Conservation (phyloP, 2,113 vertebrate species). For the Micromys minutus region DNA sequence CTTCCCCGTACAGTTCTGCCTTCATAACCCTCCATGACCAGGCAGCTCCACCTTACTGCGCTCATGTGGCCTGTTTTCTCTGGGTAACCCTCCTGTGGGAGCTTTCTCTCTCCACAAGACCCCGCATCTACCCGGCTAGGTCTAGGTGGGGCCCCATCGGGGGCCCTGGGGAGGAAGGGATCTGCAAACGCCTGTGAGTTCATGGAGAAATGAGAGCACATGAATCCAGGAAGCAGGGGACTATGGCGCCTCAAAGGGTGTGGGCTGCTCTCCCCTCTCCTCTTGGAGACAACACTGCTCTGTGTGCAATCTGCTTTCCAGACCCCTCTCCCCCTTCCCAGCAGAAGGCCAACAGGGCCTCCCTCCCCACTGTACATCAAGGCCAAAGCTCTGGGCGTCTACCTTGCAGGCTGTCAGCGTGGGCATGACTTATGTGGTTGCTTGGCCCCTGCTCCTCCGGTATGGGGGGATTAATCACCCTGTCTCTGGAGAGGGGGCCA, state of each 20-base stretch:
- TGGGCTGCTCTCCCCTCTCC: no score
- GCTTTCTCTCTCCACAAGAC: neutral
- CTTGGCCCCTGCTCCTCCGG: neutral
- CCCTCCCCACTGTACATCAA: neutral
- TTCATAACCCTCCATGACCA: neutral
- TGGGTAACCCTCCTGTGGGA: neutral
- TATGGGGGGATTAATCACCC: neutral
- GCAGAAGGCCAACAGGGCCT: neutral
- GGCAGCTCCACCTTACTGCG: neutral
- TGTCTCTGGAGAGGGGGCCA: neutral
- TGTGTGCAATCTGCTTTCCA: neutral
- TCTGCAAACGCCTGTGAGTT: accelerated
- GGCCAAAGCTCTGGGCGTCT: neutral
- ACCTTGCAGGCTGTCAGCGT: neutral
- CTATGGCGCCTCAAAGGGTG: neutral
- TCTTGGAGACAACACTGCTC: accelerated
- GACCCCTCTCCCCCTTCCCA: no score
- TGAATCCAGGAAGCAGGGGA: neutral
- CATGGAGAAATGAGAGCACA: no score
- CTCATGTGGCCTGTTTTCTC: neutral
- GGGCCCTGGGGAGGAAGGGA: neutral
- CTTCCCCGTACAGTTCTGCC: neutral
- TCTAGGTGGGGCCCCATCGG: neutral
- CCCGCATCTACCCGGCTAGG: neutral
- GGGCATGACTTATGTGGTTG: neutral